Percentiles rank a stretch among this genome's conserved stretches.
phyloP scores from a whole-genome alignment of 2,888 invertebrate genomes.

The Dynastes hyllus region DNA sequence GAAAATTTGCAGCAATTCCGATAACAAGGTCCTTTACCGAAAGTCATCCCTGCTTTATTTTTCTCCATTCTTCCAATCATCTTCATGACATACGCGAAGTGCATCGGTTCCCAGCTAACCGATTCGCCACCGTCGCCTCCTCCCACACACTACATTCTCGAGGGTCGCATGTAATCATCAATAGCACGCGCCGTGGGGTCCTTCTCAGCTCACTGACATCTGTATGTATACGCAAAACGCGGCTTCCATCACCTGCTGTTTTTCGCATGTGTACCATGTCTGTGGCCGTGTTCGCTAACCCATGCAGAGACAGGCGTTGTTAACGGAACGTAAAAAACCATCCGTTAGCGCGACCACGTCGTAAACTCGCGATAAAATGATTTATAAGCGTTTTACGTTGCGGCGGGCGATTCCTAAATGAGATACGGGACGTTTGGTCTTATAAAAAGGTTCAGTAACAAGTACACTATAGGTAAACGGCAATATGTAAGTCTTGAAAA shows the following conservation, averaged over 20 bases:
- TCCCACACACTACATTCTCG: slow-evolving; percentile 53
- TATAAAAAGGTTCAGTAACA: too few species aligned
- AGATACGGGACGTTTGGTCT: neutral
- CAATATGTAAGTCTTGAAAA: too few species aligned
- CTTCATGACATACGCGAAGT: too few species aligned
- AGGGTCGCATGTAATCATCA: slow-evolving; percentile 56
- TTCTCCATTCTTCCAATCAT: too few species aligned
- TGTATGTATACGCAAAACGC: slow-evolving; percentile 29
- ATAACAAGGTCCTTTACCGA: too few species aligned
- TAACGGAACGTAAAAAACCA: slow-evolving; percentile 14
- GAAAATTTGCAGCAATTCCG: too few species aligned
- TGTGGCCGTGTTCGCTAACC: slow-evolving; percentile 15
- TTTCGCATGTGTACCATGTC: slow-evolving; percentile 26
- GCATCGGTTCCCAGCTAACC: too few species aligned
- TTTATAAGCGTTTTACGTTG: slow-evolving; percentile 2
- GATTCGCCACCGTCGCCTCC: slow-evolving; percentile 44
- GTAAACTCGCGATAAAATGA: slow-evolving; percentile 26
- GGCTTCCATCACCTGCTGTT: slow-evolving; percentile 45
- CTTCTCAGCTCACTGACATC: slow-evolving; percentile 50
- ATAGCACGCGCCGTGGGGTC: slow-evolving; percentile 54
- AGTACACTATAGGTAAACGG: too few species aligned
- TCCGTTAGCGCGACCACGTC: slow-evolving; percentile 3
- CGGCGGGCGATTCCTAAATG: neutral
- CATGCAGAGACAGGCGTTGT: slow-evolving; percentile 16
- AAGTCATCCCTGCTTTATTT: too few species aligned